A percentile compares a stretch with the other conserved stretches of the same genome.
Evolutionary conservation across 2,113 vertebrate genomes (phyloP).

Genomic region (Istiophorus platypterus): DNA sequence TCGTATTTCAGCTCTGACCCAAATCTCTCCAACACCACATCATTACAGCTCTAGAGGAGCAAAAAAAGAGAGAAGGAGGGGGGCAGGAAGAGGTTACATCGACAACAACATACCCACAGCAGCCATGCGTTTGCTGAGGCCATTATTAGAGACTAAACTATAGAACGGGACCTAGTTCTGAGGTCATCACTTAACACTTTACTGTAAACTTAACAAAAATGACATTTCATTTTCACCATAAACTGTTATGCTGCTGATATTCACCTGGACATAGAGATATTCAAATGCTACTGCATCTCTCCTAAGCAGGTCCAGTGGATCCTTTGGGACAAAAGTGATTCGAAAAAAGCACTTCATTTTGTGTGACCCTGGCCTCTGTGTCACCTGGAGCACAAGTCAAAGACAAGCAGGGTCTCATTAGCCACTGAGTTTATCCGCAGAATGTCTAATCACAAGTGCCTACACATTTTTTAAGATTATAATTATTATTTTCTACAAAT

Average conservation of each 20-base stretch:
- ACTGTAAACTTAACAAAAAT: not conserved
- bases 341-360: constrained; percentile 99
- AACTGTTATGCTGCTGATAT: not conserved
- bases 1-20: constrained; percentile 98
- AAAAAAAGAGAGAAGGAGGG: constrained; percentile 19
- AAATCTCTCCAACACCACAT: constrained; percentile 96
- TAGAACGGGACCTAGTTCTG: not conserved
- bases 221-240: not conserved
- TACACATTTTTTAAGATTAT: not conserved
- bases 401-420: constrained; percentile 41
- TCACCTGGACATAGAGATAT: constrained; percentile 98
- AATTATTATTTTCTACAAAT: not conserved
- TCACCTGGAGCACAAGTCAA: constrained; percentile 87
- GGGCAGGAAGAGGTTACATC: constrained; percentile 45
- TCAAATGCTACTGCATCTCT: constrained; percentile 97
- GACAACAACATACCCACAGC: constrained; percentile 15
- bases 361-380: constrained; percentile 96
- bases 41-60: constrained; percentile 92
- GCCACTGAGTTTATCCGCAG: not conserved
- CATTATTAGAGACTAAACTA: not conserved
- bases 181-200: not conserved
- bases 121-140: not conserved
- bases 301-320: constrained; percentile 95
- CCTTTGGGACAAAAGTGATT: constrained; percentile 98
- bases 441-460: not conserved